Percentiles rank a stretch among this genome's conserved stretches.
These are phyloP conservation scores for Neotoxoptera formosana DNA, from an alignment of 1,140 invertebrate genomes.

Conservation along the genomic window DNA sequence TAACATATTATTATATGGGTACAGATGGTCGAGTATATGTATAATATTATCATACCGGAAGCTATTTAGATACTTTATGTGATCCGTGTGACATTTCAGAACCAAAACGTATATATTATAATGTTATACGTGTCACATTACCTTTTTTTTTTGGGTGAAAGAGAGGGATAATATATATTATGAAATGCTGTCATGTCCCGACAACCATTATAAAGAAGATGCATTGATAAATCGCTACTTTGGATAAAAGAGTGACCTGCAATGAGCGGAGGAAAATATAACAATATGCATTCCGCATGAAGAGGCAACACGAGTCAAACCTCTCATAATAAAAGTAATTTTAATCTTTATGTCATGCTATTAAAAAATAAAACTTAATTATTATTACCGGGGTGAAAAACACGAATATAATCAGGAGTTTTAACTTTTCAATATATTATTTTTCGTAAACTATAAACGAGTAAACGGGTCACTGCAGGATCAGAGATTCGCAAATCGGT, in stretches of 20 bases:
- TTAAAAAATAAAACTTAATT: neutral
- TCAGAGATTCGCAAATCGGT: neutral
- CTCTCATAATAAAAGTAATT: neutral
- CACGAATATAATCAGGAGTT: neutral
- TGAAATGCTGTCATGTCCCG: neutral
- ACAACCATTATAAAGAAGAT: neutral
- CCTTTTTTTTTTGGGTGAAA: neutral
- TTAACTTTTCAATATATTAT: neutral
- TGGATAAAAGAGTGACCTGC: neutral
- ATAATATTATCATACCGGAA: neutral
- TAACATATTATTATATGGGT: neutral
- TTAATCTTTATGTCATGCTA: neutral
- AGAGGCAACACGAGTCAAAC: neutral
- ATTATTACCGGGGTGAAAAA: neutral
- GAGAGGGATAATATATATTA: neutral
- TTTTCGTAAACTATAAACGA: neutral
- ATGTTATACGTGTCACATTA: neutral
- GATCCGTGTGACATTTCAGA: neutral
- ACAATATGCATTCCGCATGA: neutral
- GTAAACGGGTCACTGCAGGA: neutral
- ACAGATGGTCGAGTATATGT: neutral
- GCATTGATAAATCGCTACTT: neutral
- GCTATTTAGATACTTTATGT: neutral
- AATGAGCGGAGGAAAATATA: neutral
- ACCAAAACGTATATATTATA: neutral